A percentile compares a stretch with the other conserved stretches of the same genome.
Evolutionary conservation across 1,140 invertebrate genomes (phyloP).

Genomic region (Teleopsis dalmanni): DNA sequence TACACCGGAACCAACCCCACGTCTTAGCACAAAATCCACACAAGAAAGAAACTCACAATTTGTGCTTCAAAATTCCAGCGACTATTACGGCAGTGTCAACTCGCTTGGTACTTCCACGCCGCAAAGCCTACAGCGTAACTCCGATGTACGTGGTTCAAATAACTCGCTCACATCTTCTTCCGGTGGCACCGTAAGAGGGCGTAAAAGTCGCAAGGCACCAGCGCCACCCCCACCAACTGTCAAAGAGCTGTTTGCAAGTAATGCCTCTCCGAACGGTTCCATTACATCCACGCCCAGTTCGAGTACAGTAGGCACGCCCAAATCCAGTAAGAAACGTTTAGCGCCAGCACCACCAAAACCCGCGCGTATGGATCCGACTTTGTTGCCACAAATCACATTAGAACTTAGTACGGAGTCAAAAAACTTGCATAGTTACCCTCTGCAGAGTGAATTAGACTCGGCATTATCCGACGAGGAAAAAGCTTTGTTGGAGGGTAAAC

Average conservation of each 20-base stretch:
- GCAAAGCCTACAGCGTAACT: slow-evolving; percentile 16
- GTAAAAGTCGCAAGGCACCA: slow-evolving; percentile 43
- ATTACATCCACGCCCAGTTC: slow-evolving; percentile 43
- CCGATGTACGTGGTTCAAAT: slow-evolving; percentile 23
- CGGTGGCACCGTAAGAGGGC: slow-evolving; percentile 31
- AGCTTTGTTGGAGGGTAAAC: slow-evolving; percentile 23
- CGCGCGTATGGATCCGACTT: slow-evolving; percentile 13
- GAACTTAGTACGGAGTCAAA: slow-evolving; percentile 12
- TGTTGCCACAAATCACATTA: background rate
- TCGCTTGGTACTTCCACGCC: slow-evolving; percentile 14
- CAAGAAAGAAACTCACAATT: slow-evolving; percentile 2
- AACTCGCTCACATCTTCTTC: slow-evolving; percentile 23
- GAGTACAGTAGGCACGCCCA: slow-evolving; percentile 30
- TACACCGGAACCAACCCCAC: slow-evolving; percentile 45
- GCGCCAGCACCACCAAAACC: slow-evolving; percentile 58
- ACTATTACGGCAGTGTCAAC: slow-evolving; percentile 16
- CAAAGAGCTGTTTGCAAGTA: slow-evolving; percentile 12
- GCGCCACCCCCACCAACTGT: slow-evolving; percentile 19
- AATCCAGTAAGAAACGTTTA: slow-evolving; percentile 55
- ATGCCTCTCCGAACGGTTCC: slow-evolving; percentile 2
- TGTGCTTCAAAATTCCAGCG: slow-evolving; percentile 14
- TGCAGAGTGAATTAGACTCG: slow-evolving; percentile 15
- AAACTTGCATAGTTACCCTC: slow-evolving; percentile 22
- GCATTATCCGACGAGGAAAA: slow-evolving; percentile 22
- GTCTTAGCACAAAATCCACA: slow-evolving; percentile 11